phyloP scores from a whole-genome alignment of 92 coral and sea anemone genomes.

The Pocillopora meandrina region DNA sequence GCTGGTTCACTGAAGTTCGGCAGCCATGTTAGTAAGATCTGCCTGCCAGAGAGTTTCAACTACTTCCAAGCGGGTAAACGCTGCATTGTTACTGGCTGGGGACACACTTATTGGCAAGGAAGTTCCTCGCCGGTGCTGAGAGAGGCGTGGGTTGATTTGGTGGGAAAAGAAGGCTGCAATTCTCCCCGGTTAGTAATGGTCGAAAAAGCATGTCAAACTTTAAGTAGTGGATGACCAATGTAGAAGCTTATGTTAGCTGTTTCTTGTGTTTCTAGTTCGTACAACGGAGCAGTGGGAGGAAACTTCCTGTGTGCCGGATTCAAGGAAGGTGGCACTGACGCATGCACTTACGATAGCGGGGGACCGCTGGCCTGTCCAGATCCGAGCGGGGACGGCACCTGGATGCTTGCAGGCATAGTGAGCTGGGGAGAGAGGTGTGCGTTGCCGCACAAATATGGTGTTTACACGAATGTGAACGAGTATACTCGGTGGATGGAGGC shows the following conservation, averaged over 20 bases:
- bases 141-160: conserved; percentile 94
- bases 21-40: conserved; percentile 64
- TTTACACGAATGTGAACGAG: conserved; percentile 88
- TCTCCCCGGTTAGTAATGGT: conserved; percentile 63
- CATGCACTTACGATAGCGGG: conserved; percentile 94
- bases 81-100: conserved; percentile 96
- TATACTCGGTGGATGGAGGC: conserved; percentile 77
- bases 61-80: conserved; percentile 83
- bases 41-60: conserved; percentile 71
- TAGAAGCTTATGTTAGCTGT: not conserved
- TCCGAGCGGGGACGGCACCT: conserved; percentile 48
- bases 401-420: conserved; percentile 94
- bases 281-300: conserved; percentile 81
- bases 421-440: conserved; percentile 97
- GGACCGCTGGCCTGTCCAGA: conserved; percentile 97
- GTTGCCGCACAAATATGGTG: conserved; percentile 92
- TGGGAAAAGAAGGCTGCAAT: conserved; percentile 80
- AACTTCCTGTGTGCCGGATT: conserved; percentile 98
- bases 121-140: conserved; percentile 72
- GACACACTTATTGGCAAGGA: conserved; percentile 90
- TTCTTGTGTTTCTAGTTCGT: conserved; percentile 58
- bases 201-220: not conserved
- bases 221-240: not conserved
- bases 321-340: conserved; percentile 94
- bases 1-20: conserved; percentile 65